Percentiles rank a stretch among this genome's conserved stretches.
phyloP scores from a whole-genome alignment of 2,797 vertebrate species.

The Neosilurus hyrtlii region DNA sequence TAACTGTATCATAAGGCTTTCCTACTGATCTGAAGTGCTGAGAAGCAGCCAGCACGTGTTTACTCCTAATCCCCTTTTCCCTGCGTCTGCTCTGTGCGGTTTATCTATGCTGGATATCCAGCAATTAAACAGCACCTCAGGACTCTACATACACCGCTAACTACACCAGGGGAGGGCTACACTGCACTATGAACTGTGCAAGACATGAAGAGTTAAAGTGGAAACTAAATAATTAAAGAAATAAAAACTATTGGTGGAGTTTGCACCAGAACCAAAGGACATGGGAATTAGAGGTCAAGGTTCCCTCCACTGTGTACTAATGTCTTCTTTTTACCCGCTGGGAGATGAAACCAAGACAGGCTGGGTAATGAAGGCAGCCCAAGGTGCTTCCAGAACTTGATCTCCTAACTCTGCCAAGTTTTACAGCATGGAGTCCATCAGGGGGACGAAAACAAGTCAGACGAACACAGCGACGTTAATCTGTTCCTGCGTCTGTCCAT shows the following conservation, averaged over 20 bases:
- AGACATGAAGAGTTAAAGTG: neutral
- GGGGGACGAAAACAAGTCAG: slow-evolving; percentile 55
- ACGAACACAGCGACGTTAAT: slow-evolving; percentile 50
- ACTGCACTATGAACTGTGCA: slow-evolving; percentile 14
- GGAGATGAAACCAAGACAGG: slow-evolving; percentile 47
- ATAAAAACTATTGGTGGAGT: slow-evolving; percentile 6
- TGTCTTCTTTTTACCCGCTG: slow-evolving; percentile 61
- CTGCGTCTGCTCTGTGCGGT: slow-evolving; percentile 42
- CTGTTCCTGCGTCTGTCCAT: slow-evolving; percentile 42
- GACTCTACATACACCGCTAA: slow-evolving; percentile 33
- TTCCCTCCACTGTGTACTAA: slow-evolving; percentile 55
- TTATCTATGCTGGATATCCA: slow-evolving; percentile 56
- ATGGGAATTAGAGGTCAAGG: slow-evolving; percentile 62
- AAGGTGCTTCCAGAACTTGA: slow-evolving; percentile 54
- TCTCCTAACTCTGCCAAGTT: slow-evolving; percentile 52
- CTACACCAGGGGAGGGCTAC: slow-evolving; percentile 20
- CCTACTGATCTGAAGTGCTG: slow-evolving; percentile 60
- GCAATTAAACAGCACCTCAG: slow-evolving; percentile 53
- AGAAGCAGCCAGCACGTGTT: slow-evolving; percentile 57
- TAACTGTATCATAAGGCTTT: slow-evolving; percentile 65
- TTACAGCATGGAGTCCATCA: slow-evolving; percentile 54
- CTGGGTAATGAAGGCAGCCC: slow-evolving; percentile 55
- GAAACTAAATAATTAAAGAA: neutral
- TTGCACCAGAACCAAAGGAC: slow-evolving; percentile 39
- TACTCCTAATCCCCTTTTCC: slow-evolving; percentile 59